These are phyloP conservation scores for Eremobia ochroleuca DNA, from an alignment of 2,888 invertebrate species.

Conservation along the genomic window DNA sequence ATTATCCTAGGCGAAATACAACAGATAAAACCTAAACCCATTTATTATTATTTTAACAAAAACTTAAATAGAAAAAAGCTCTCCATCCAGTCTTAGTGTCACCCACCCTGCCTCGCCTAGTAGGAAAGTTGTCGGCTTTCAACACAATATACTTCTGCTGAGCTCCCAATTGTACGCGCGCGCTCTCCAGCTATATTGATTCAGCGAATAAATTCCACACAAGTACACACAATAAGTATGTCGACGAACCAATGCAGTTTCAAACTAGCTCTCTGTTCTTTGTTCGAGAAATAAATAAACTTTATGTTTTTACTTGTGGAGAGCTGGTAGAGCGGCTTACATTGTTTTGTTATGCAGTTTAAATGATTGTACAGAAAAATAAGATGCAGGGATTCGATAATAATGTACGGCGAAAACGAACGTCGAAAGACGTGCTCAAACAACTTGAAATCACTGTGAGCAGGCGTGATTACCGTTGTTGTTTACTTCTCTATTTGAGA, in stretches of 20 bases:
- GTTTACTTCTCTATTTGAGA: background rate
- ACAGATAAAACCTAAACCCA: too few relatives aligned
- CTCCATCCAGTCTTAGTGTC: background rate
- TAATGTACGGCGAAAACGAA: too few relatives aligned
- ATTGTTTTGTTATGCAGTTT: background rate
- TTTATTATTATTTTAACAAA: background rate
- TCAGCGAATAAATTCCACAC: conserved; percentile 61
- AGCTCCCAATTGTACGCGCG: conserved; percentile 48
- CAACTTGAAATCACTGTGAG: background rate
- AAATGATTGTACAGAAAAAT: background rate
- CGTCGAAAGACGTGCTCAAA: background rate
- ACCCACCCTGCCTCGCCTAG: conserved; percentile 38
- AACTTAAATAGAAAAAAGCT: background rate
- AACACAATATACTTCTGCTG: conserved; percentile 52
- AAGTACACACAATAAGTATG: conserved; percentile 58
- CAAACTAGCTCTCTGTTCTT: conserved; percentile 41
- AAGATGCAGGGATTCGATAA: background rate
- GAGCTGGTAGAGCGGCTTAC: conserved; percentile 1
- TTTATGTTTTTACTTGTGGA: conserved; percentile 47
- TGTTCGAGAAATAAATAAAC: conserved; percentile 54
- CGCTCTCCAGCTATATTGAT: conserved; percentile 54
- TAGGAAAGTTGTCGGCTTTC: conserved; percentile 52
- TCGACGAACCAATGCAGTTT: conserved; percentile 41
- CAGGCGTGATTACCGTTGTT: background rate
- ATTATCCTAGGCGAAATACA: too few relatives aligned